Base-by-base conservation (phyloP, 2,113 vertebrate genomes). In the Menidia beryllina region DNA sequence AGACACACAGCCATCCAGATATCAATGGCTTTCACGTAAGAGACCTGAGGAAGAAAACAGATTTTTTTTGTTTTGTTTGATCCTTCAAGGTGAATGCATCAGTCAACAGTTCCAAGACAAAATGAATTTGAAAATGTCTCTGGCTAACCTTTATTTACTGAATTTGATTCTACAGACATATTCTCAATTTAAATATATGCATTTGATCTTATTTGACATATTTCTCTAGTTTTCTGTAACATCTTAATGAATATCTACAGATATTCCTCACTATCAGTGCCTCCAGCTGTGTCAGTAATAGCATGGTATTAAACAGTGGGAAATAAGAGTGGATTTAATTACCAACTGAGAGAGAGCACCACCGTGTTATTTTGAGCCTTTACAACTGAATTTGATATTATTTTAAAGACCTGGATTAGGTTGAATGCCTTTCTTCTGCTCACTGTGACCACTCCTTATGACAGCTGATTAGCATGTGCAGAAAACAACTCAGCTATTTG, bases 1-100 rank as follows among this genome's bases (percentile, higher is more conserved):
- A 99, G 95, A 92, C 98, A 99, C 72, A 99, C 97, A 0, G 98
- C 97, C 98, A 99, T 99, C 98, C 98, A 99, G 88, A 99, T 98
- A 85, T 99, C 97, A 5, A 99, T 99, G 47, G 98, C 98, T 94
- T 99, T 99, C 79, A 99, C 97, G 0, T 99, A 99, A 63, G 98
- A 99, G 57, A 99, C 98, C 98, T 99, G 90, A 59, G 68, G 78
- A 73, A 89, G 19, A 77, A 75, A 77, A 79, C 43, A 75, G 9
- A 75, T 57, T 55, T 72, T 14, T 13, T 63, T 36, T 51, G 53
- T 13, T 63, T 36, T 51, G 53, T 86, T 75, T 82, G 69, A 77
- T 58, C 54, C 26, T 64, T 43, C 11, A 60, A 72, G 23, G 30
- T 57, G 69, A 59, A 52, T 49, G 7, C 47, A 62, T 66, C 19